Evolutionary conservation across 2,113 vertebrate species (phyloP).

Genomic region (Odontesthes bonariensis): DNA sequence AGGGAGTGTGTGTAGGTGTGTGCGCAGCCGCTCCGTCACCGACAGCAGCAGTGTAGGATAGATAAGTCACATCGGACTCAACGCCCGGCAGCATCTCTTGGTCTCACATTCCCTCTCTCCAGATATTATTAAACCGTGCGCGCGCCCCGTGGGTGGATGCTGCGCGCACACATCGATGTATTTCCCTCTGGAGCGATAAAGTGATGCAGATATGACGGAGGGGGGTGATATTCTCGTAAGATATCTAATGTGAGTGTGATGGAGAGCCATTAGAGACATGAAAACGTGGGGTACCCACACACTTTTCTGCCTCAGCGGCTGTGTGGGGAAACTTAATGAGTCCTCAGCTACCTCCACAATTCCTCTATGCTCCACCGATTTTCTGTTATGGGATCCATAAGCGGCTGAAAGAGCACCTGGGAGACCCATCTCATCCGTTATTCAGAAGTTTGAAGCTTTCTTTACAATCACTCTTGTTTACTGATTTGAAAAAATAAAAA

Average conservation of each 20-base stretch:
- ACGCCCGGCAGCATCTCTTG: slow-evolving; percentile 48
- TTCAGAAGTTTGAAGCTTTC: neutral
- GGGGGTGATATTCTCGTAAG: slow-evolving; percentile 33
- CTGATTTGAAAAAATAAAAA: too few relatives aligned
- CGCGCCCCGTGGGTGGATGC: slow-evolving; percentile 67
- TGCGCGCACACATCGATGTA: slow-evolving; percentile 34
- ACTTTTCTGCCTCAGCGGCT: slow-evolving; percentile 29
- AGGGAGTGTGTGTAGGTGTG: slow-evolving; percentile 52
- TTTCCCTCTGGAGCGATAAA: slow-evolving; percentile 45
- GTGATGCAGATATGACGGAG: slow-evolving; percentile 46
- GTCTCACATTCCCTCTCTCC: slow-evolving; percentile 38
- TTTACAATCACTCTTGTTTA: too few relatives aligned
- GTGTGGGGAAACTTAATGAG: slow-evolving; percentile 46
- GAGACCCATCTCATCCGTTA: neutral
- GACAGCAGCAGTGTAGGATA: slow-evolving; percentile 60
- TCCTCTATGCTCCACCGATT: slow-evolving; percentile 1
- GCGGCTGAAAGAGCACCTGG: neutral
- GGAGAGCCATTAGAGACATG: slow-evolving; percentile 3
- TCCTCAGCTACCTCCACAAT: slow-evolving; percentile 21
- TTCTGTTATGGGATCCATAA: neutral
- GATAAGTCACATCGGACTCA: slow-evolving; percentile 64
- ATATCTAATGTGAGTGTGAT: slow-evolving; percentile 40
- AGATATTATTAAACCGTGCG: slow-evolving; percentile 62
- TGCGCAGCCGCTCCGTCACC: slow-evolving; percentile 55
- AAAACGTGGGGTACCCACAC: slow-evolving; percentile 19